Evolutionary conservation across 2,888 invertebrate species (phyloP), one percentile per base, ranked within the genome.

Genomic region (Belgica antarctica): DNA sequence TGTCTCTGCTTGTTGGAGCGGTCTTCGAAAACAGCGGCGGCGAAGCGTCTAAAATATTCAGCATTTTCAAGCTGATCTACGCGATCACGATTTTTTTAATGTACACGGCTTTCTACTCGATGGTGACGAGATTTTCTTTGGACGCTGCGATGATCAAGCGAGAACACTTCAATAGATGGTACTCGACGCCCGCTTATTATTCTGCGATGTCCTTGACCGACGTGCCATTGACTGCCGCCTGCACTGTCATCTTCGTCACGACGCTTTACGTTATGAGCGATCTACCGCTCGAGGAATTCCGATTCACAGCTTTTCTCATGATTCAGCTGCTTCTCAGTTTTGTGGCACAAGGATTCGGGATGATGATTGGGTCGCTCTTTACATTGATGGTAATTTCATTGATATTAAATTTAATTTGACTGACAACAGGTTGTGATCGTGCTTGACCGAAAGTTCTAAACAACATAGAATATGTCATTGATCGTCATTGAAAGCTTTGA

Each of bases 121-220:
- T 70, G 72, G 79, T 22, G 12, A n/a, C 82, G 76, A 74, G 76
- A 90, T 90, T 90, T 80, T 90, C 90, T 0, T 79, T 84, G 46
- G 90, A 91, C 79, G 86, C 89, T 73, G 82, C 84, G 4, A 89
- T 90, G 2, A 87, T 90, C 73, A 78, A 88, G 1, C 82, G 88
- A 75, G 90, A 90, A 76, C 88, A 89, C 77, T 81, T 87, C 24
- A 90, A 91, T 77, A 88, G 88, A 77, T 91, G 90, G 90, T 90
- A 91, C 77, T 86, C 86, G 7, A 77, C 90, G 34, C 82, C 84
- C 72, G 83, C 87, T 0, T 90, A 90, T 77, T 90, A 89, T 76
- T 78, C 86, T n/a, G 86, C 89, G 0, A 90, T 89, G 78, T 84
- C 89, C 3, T 77, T 89, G 72, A 86, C 89, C 1, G 90, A 90